Evolutionary conservation across 1,140 invertebrate genomes (phyloP).

Genomic region (Goniozus legneri): DNA sequence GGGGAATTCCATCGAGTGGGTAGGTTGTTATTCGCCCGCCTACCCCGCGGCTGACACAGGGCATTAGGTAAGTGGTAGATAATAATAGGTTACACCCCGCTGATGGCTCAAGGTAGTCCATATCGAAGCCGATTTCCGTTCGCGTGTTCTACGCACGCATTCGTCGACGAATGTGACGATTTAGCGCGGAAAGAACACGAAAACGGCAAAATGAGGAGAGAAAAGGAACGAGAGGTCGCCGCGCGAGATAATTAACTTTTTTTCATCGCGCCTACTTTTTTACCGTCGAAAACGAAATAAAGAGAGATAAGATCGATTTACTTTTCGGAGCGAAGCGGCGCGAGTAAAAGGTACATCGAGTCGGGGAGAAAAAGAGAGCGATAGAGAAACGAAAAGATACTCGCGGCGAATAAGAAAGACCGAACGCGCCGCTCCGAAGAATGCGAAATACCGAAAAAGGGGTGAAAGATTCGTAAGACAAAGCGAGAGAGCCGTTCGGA

Average conservation of each 20-base stretch:
- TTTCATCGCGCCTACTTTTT: too few species aligned
- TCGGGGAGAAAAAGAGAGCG: conserved; percentile 1
- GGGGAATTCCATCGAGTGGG: conserved; percentile 37
- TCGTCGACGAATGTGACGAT: too few species aligned
- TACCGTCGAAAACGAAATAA: too few species aligned
- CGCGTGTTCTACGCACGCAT: conserved; percentile 16
- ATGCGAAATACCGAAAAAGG: too few species aligned
- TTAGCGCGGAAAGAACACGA: too few species aligned
- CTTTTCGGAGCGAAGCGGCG: neutral
- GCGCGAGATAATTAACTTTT: too few species aligned
- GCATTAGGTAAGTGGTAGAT: conserved; percentile 55
- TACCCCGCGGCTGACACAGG: conserved; percentile 43
- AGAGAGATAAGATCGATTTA: too few species aligned
- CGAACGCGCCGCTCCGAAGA: neutral
- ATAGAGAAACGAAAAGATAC: conserved; percentile 4
- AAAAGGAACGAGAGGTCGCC: too few species aligned
- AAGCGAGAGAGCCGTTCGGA: neutral
- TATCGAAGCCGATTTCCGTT: conserved; percentile 40
- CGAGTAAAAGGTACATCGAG: conserved; percentile 2
- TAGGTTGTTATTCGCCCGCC: conserved; percentile 40
- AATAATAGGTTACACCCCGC: conserved; percentile 55
- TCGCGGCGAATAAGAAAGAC: neutral
- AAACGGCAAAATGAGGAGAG: too few species aligned
- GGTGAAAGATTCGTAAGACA: neutral
- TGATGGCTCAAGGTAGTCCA: conserved; percentile 46